Percentiles rank a stretch among this genome's conserved stretches.
Evolutionary conservation across 2,113 vertebrate genomes (phyloP).

Genomic region (Barnardius zonarius): DNA sequence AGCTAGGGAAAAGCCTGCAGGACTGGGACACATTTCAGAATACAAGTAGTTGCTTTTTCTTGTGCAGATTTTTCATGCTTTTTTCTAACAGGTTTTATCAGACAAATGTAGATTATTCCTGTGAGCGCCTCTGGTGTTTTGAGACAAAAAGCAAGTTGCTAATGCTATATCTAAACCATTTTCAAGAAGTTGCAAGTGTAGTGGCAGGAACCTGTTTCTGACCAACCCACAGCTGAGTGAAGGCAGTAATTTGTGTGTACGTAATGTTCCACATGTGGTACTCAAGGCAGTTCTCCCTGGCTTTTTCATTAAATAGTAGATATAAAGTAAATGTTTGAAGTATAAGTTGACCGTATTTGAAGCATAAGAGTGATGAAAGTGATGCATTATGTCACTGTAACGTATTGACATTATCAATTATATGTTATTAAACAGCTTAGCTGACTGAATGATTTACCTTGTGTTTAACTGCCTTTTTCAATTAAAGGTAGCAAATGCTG

Average conservation of each 20-base stretch:
- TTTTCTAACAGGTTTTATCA: neutral
- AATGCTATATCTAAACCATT: neutral
- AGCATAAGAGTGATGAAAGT: constrained; percentile 66
- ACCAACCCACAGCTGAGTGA: neutral
- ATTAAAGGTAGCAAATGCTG: constrained; percentile 70
- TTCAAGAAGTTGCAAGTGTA: neutral
- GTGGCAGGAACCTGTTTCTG: neutral
- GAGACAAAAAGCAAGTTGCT: neutral
- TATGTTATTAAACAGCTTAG: constrained; percentile 72
- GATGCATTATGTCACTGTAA: constrained; percentile 53
- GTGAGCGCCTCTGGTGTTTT: neutral
- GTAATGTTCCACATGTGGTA: neutral
- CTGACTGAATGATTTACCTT: constrained; percentile 73
- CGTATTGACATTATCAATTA: constrained; percentile 71
- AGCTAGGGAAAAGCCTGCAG: neutral
- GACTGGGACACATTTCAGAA: neutral
- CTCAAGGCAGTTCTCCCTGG: neutral
- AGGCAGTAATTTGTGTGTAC: neutral
- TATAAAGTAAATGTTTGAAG: constrained; percentile 41
- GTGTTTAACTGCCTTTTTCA: constrained; percentile 76
- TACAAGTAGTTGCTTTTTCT: neutral
- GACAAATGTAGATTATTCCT: neutral
- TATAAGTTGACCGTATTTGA: constrained; percentile 20
- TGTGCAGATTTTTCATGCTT: neutral
- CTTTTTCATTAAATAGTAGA: constrained; percentile 35